Evolutionary conservation across 2,113 vertebrate genomes (phyloP).

Genomic region (Bubo blakistoni): DNA sequence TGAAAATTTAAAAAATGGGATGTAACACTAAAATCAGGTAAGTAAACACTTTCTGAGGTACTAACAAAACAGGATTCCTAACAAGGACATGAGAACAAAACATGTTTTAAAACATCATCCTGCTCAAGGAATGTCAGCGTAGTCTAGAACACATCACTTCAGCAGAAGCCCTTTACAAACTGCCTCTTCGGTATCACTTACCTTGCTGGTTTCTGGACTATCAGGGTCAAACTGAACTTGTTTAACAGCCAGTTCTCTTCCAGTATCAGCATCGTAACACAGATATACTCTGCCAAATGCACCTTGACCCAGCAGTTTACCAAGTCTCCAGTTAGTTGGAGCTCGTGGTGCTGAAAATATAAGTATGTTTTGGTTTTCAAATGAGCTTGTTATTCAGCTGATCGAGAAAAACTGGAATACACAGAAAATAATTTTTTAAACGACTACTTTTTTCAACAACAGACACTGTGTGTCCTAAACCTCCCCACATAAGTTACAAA

Average conservation of each 20-base stretch:
- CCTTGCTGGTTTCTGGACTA: slow-evolving; percentile 98
- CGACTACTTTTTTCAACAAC: not conserved
- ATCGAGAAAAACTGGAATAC: slow-evolving; percentile 30
- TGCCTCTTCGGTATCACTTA: slow-evolving; percentile 54
- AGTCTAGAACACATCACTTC: not conserved
- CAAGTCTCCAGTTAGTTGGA: slow-evolving; percentile 95
- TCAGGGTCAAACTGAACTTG: slow-evolving; percentile 99
- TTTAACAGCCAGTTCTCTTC: slow-evolving; percentile 94
- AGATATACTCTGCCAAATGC: slow-evolving; percentile 95
- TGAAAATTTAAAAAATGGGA: not conserved
- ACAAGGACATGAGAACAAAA: not conserved
- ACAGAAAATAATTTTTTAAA: slow-evolving; percentile 5
- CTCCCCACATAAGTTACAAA: not conserved
- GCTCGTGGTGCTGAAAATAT: slow-evolving; percentile 89
- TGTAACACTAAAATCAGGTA: not conserved
- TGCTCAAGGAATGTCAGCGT: not conserved
- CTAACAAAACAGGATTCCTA: not conserved
- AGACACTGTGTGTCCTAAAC: not conserved
- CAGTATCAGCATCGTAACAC: slow-evolving; percentile 96
- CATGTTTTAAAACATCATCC: not conserved
- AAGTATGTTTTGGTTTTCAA: slow-evolving; percentile 47
- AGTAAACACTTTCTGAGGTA: not conserved
- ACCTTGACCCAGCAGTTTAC: slow-evolving; percentile 94
- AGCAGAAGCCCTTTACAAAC: not conserved
- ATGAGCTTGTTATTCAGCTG: slow-evolving; percentile 29